Evolutionary conservation across 2,113 vertebrate genomes (phyloP), one percentile per base, ranked within the genome.

Genomic region (Melanotaenia duboulayi): DNA sequence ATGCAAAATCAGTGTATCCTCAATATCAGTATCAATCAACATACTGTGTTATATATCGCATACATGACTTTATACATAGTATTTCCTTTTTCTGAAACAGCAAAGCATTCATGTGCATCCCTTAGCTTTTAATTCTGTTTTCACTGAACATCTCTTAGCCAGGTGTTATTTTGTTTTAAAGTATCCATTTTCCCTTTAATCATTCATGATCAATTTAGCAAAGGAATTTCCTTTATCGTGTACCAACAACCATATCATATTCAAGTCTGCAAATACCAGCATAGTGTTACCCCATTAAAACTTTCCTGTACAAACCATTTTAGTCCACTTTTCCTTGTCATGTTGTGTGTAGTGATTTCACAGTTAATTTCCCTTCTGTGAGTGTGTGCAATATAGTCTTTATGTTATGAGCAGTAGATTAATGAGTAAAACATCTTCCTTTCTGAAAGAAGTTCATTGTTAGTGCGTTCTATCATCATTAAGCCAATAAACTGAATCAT

Each of bases 131-230:
- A 19, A 19, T 48, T 48, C 17, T 48, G 44, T 48, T 48, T 48
- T 14, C 7, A 17, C 4, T 5, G 5, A 57, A 22, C 42, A 0
- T 46, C 55, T 68, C 55, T 70, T 44, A 52, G 56, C 24, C 28
- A 59, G 24, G 46, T 80, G 61, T 71, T 56, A 37, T 25, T 60
- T 51, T 8, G 7, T 37, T 14, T 62, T 48, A 51, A 51, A 60
- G 24, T 16, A 60, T 71, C 58, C 1, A 44, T 71, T 59, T 48
- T 65, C 44, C 57, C 13, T 59, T 78, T 22, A 52, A 81, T 66
- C 35, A 73, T 78, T 69, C 25, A 77, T 39, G 56, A 39, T 57
- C 48, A 71, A 3, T 65, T 68, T 19, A 48, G 44, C 44, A 7
- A 8, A 19, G 17, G 17, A n/a, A 48, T 19, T n/a, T 48, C 19